phyloP scores from a whole-genome alignment of 2,113 vertebrate genomes.

The Zosterops lateralis region DNA sequence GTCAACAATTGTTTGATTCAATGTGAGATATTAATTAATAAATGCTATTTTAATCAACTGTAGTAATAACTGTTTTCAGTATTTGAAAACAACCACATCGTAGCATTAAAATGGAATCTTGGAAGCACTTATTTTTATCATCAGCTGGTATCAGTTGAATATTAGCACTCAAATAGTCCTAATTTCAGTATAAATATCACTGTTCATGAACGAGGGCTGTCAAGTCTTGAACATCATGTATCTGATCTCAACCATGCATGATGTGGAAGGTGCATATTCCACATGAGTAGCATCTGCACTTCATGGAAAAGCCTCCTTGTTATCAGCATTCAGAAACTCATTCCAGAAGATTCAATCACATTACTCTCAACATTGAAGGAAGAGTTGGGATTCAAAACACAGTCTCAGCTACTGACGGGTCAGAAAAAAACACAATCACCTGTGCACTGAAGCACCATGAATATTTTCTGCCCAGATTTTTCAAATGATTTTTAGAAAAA shows the following conservation, averaged over 20 bases:
- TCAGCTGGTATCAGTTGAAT: background rate
- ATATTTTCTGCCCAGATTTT: background rate
- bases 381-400: slow-evolving; percentile 39
- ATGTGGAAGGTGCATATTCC: slow-evolving; percentile 40
- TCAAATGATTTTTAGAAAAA: background rate
- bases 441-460: background rate
- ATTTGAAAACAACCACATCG: background rate
- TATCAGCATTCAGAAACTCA: slow-evolving; percentile 40
- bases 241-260: slow-evolving; percentile 5
- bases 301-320: background rate
- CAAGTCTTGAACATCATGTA: background rate
- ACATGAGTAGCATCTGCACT: slow-evolving; percentile 30
- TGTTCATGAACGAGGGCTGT: background rate
- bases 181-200: background rate
- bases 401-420: background rate
- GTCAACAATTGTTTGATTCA: background rate
- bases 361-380: background rate
- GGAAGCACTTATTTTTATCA: background rate
- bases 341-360: slow-evolving; percentile 37
- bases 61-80: background rate
- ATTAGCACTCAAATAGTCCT: background rate
- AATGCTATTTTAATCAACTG: background rate
- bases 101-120: background rate
- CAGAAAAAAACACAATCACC: background rate
- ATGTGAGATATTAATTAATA: background rate